Evolutionary conservation across 2,888 invertebrate species (phyloP).

Genomic region (Mylabris sibirica): DNA sequence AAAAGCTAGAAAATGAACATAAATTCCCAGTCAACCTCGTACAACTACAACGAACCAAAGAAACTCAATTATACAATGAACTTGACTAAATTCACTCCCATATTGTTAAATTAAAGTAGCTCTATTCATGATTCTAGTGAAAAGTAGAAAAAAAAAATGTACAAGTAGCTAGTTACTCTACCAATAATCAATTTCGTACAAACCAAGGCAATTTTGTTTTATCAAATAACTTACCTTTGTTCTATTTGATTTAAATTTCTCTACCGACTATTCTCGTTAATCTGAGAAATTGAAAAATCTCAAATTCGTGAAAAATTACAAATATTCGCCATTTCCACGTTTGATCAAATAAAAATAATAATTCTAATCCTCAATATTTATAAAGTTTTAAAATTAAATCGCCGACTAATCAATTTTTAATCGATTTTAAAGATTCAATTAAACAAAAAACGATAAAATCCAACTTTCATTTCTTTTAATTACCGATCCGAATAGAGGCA

Average conservation of each 20-base stretch:
- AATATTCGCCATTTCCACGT: too few species aligned
- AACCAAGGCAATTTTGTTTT: background rate
- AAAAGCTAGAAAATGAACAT: conserved; percentile 7
- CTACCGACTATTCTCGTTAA: background rate
- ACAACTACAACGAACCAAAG: conserved; percentile 4
- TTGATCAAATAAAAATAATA: too few species aligned
- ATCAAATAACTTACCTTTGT: background rate
- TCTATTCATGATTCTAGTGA: background rate
- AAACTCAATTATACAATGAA: conserved; percentile 2
- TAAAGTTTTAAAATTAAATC: too few species aligned
- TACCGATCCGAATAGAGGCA: background rate
- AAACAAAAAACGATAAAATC: background rate
- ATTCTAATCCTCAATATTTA: too few species aligned
- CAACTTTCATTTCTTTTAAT: background rate
- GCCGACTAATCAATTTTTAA: background rate
- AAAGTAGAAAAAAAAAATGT: background rate
- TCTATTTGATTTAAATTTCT: background rate
- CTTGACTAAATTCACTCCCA: conserved; percentile 7
- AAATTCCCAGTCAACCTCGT: background rate
- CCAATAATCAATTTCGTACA: background rate
- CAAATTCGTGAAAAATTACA: background rate
- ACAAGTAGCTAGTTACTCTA: background rate
- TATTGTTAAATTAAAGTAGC: background rate
- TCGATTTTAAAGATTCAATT: background rate
- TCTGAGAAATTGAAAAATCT: background rate